phyloP scores from a whole-genome alignment of 2,113 vertebrate genomes.

The Pedetes capensis region DNA sequence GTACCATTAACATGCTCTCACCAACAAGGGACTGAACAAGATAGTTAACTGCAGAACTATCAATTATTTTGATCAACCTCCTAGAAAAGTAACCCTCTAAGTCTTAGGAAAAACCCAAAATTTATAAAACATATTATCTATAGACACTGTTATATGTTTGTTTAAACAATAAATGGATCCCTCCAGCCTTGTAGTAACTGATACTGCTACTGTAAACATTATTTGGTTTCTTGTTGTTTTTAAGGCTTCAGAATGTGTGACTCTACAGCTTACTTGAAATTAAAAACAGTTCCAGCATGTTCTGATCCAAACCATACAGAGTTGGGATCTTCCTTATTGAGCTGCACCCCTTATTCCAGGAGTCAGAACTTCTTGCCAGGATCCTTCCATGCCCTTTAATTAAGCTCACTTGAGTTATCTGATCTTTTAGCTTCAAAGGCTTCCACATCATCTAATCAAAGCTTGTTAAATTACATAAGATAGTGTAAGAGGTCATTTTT shows the following conservation, averaged over 20 bases:
- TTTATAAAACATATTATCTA: background rate
- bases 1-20: background rate
- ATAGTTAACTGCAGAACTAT: background rate
- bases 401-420: background rate
- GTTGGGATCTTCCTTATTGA: background rate
- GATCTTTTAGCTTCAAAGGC: background rate
- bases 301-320: background rate
- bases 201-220: background rate
- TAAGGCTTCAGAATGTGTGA: background rate
- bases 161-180: background rate
- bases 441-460: background rate
- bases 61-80: background rate
- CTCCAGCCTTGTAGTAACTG: background rate
- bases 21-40: background rate
- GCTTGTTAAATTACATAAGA: conserved; percentile 19
- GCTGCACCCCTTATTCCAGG: background rate
- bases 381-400: background rate
- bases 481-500: background rate
- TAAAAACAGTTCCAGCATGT: background rate
- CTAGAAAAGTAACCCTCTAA: background rate
- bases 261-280: background rate
- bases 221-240: background rate
- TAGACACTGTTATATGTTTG: background rate
- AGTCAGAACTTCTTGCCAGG: background rate
- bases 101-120: background rate